A percentile compares a stretch with the other conserved stretches of the same genome.
Evolutionary conservation across 2,888 invertebrate species (phyloP).

Genomic region (Cyrtodaria siliqua): DNA sequence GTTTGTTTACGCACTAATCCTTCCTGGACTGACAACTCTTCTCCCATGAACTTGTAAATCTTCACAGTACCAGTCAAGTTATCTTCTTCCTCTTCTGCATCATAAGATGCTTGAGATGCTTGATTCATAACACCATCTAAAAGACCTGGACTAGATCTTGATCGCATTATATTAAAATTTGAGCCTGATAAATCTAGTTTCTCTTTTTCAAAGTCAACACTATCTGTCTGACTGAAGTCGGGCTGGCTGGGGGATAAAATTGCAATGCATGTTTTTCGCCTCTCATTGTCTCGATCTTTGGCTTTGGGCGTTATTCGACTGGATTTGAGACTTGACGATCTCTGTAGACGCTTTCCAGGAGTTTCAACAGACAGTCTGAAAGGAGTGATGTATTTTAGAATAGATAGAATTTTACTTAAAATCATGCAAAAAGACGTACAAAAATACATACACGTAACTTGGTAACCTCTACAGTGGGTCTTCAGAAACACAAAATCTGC

Average conservation of each 20-base stretch:
- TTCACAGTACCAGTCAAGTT: conserved; percentile 49
- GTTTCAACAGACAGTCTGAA: conserved; percentile 46
- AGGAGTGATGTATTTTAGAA: too few species aligned
- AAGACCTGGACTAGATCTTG: conserved; percentile 17
- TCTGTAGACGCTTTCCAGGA: conserved; percentile 69
- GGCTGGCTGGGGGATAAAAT: conserved; percentile 70
- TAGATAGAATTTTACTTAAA: too few species aligned
- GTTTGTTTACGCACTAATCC: conserved; percentile 77
- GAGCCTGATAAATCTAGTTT: background rate
- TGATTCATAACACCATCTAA: conserved; percentile 13
- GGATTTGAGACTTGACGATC: conserved; percentile 81
- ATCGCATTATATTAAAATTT: too few species aligned
- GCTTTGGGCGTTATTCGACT: conserved; percentile 68
- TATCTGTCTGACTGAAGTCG: conserved; percentile 33
- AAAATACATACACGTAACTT: too few species aligned
- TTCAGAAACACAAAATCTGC: too few species aligned
- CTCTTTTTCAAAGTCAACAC: background rate
- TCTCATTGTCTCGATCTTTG: conserved; percentile 69
- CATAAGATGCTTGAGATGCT: too few species aligned
- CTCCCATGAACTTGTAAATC: conserved; percentile 72
- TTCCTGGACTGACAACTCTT: conserved; percentile 71
- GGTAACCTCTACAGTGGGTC: too few species aligned
- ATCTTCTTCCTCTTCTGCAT: conserved; percentile 30
- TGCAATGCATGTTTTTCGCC: conserved; percentile 80
- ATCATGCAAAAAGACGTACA: too few species aligned